These are phyloP conservation scores for Melanerpes aurifrons DNA, from an alignment of 2,113 vertebrate species.

Conservation along the genomic window DNA sequence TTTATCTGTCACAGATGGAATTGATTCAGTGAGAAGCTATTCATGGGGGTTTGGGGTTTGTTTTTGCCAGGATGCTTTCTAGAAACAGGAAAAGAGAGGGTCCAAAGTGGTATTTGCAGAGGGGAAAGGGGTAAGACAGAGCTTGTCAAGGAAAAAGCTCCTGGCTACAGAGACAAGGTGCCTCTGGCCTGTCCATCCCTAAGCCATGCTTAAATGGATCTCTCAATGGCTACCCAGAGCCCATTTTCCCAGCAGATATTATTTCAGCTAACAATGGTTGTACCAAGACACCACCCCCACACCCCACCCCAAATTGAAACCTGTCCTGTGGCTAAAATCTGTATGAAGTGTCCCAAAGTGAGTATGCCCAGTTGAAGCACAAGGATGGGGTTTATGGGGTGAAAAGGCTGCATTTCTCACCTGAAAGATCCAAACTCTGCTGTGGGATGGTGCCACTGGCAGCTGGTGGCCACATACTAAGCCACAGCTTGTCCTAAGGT, in stretches of 20 bases:
- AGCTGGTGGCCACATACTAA: fast-evolving
- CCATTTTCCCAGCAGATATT: not conserved
- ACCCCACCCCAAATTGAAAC: not conserved
- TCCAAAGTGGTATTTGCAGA: not conserved
- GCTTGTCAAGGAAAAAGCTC: not conserved
- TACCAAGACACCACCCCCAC: not conserved
- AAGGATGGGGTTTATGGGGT: not conserved
- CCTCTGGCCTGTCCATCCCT: not conserved
- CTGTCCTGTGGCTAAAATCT: not conserved
- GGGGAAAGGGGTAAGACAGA: not conserved
- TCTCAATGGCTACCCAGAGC: not conserved
- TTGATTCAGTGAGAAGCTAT: not conserved
- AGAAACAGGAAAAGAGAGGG: not conserved
- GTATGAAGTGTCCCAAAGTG: not conserved
- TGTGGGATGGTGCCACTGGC: not conserved
- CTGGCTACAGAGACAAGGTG: not conserved
- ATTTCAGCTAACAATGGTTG: not conserved
- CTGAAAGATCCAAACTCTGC: not conserved
- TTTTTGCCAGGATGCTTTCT: not conserved
- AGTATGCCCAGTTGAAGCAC: not conserved
- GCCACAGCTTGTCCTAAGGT: not conserved
- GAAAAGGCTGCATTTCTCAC: not conserved
- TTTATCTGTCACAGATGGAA: not conserved
- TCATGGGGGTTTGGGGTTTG: too few relatives aligned
- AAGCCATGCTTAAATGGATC: not conserved